Evolutionary conservation across 2,888 invertebrate genomes (phyloP), one percentile per base, ranked within the genome.

Genomic region (Andrena bicolor): DNA sequence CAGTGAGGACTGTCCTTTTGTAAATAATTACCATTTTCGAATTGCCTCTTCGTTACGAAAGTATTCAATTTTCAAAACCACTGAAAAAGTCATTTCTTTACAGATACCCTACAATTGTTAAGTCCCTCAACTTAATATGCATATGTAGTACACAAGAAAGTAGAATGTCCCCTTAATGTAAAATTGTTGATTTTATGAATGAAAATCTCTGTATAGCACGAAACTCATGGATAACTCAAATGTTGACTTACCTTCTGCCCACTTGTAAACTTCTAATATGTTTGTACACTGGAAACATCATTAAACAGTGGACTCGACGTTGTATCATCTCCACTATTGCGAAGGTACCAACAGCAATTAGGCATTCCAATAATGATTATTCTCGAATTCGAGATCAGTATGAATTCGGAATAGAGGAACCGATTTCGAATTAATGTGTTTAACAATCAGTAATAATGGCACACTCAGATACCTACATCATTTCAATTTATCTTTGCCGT

Each of bases 341-440:
- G 70, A 74, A 32, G 73, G 53, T 68, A 83, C 89, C 88, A 90
- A 91, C 89, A 88, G 90, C 85, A 91, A 91, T 91, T 90, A 88
- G 86, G 83, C 83, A 91, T 88, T 88, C 89, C 87, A 85, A 88
- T 89, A 89, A 90, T 90, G 86, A 91, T 91, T 88, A 91, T 87
- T 86, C 85, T 84, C 79, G 84, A 84, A 86, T 89, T 77, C 88
- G 86, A 83, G 87, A 86, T 90, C 85, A 87, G 90, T 90, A 87
- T 87, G 90, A 90, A 91, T 90, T 86, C 87, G 86, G 84, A 86
- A 88, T 88, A 82, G 83, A 51, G 79, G 70, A 75, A 73, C 76
- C 72, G 65, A 71, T 70, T 73, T 72, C 83, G 83, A 86, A 89
- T 89, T 89, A 88, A 86, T 81, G 80, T 35, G 66, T 61, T 70